Evolutionary conservation across 2,797 vertebrate species (phyloP).

Genomic region (Paedocypris micromegethes): DNA sequence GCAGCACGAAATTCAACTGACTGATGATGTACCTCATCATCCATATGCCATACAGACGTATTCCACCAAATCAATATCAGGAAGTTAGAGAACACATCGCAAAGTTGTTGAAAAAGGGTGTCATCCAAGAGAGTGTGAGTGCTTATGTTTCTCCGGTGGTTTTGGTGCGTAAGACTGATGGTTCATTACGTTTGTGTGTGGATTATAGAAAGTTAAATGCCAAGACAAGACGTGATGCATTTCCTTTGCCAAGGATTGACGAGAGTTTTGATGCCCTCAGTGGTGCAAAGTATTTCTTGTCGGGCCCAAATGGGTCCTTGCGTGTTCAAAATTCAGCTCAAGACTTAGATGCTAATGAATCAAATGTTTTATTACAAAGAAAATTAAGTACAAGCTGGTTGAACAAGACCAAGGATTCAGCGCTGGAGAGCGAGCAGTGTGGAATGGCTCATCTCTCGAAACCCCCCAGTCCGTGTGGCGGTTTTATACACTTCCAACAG

Average conservation of each 20-base stretch:
- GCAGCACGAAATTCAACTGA: not conserved
- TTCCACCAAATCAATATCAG: conserved; percentile 1
- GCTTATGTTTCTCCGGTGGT: not conserved
- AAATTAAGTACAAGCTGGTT: too few relatives aligned
- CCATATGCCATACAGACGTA: not conserved
- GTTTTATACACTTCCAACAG: too few relatives aligned
- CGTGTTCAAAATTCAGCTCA: too few relatives aligned
- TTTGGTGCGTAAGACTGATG: not conserved
- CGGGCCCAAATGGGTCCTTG: too few relatives aligned
- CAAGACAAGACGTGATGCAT: not conserved
- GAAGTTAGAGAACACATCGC: conserved; percentile 2
- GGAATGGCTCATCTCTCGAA: too few relatives aligned
- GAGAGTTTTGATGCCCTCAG: not conserved
- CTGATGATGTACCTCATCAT: conserved; percentile 1
- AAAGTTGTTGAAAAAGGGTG: not conserved
- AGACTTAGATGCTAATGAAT: too few relatives aligned
- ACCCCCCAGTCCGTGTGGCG: too few relatives aligned
- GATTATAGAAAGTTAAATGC: not conserved
- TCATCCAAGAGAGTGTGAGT: not conserved
- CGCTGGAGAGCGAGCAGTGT: too few relatives aligned
- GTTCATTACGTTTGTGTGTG: not conserved
- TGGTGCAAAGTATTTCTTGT: too few relatives aligned
- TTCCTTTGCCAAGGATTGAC: not conserved
- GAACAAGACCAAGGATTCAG: too few relatives aligned
- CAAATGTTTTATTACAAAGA: too few relatives aligned